Conservation (phyloP, 2,113 vertebrate species). For the Eurystomus gularis region DNA sequence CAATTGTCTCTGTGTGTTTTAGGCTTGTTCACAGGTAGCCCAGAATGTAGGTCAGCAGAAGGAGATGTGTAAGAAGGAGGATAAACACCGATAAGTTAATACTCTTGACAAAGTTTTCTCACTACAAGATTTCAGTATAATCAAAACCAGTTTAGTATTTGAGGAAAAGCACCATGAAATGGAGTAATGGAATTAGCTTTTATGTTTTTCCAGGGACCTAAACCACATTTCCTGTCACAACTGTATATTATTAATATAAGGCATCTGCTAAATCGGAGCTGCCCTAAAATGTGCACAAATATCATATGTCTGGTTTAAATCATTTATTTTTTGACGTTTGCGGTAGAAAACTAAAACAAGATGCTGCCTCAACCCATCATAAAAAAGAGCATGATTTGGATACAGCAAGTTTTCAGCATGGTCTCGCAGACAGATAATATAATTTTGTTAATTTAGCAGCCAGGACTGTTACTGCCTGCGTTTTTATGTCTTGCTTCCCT, state of each 20-base stretch:
- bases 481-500: constrained; percentile 55
- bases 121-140: constrained; percentile 70
- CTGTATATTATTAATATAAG: constrained; percentile 79
- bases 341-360: constrained; percentile 69
- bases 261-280: constrained; percentile 73
- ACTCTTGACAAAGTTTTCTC: constrained; percentile 60
- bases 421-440: constrained; percentile 63
- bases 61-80: not conserved
- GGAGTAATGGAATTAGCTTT: constrained; percentile 82
- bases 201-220: constrained; percentile 81
- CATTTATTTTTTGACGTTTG: constrained; percentile 69
- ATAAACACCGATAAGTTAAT: constrained; percentile 44
- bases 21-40: constrained; percentile 57
- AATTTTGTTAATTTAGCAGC: constrained; percentile 72
- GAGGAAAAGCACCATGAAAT: constrained; percentile 78
- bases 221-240: constrained; percentile 83
- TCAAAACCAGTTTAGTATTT: constrained; percentile 76
- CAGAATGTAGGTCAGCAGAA: constrained; percentile 36
- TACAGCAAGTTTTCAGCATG: constrained; percentile 55
- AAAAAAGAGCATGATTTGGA: constrained; percentile 46
- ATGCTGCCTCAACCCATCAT: constrained; percentile 66
- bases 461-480: constrained; percentile 56
- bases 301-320: constrained; percentile 74
- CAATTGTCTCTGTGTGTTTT: not conserved
- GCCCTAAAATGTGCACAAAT: constrained; percentile 72